Conservation (phyloP, 2,797 vertebrate genomes). For the Hypotaenidia okinawae region DNA sequence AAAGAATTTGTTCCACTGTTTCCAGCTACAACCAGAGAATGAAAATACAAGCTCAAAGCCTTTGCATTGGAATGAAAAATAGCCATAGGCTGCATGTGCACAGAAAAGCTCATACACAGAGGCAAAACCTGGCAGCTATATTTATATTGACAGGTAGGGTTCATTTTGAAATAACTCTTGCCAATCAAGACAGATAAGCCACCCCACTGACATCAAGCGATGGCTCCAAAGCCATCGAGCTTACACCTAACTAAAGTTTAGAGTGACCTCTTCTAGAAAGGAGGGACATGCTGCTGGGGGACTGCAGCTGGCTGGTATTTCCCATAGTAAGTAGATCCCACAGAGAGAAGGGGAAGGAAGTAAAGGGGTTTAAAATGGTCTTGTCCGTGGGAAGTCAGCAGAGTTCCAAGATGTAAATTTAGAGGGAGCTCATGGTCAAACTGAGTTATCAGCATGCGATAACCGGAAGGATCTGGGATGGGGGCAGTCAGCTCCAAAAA, state of each 20-base stretch:
- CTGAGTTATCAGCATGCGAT: neutral
- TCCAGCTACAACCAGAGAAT: neutral
- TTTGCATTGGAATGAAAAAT: neutral
- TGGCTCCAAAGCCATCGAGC: neutral
- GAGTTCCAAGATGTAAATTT: neutral
- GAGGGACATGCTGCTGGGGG: neutral
- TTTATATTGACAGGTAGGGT: accelerated
- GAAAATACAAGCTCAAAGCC: neutral
- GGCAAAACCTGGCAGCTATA: neutral
- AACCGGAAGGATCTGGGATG: neutral
- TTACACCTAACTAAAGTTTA: neutral
- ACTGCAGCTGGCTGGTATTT: neutral
- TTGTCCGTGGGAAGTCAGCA: neutral
- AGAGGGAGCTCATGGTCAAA: neutral
- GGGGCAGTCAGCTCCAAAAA: neutral
- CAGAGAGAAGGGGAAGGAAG: neutral
- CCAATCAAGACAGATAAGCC: neutral
- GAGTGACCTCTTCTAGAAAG: neutral
- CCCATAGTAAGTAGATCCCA: neutral
- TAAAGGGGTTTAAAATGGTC: neutral
- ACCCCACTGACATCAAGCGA: neutral
- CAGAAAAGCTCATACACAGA: neutral
- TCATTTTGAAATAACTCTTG: neutral
- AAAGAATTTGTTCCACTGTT: neutral
- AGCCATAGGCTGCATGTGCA: neutral